Conservation (phyloP, 2,113 vertebrate species). For the Thymallus thymallus region DNA sequence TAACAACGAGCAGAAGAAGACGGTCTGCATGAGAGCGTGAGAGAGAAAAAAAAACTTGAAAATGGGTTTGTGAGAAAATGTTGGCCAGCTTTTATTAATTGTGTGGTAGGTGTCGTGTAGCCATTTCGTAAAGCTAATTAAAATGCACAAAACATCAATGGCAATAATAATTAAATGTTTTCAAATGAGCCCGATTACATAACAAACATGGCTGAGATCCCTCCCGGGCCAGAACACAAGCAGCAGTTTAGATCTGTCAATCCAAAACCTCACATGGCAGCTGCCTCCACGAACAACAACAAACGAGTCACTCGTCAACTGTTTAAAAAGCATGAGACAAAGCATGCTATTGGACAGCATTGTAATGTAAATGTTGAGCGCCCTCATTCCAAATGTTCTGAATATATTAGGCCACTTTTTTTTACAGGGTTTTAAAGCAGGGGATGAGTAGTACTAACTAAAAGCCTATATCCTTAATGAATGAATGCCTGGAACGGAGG, state of each 20-base stretch:
- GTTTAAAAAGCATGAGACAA: too few species aligned
- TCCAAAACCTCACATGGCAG: conserved; percentile 7
- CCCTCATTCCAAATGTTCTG: too few species aligned
- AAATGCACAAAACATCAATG: conserved; percentile 21
- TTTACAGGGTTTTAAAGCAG: too few species aligned
- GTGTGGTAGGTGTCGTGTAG: conserved; percentile 30
- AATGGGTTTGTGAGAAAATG: neutral
- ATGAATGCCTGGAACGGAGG: too few species aligned
- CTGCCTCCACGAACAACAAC: neutral
- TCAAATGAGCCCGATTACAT: conserved; percentile 13
- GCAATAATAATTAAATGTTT: neutral
- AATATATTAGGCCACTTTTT: too few species aligned
- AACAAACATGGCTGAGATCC: conserved; percentile 24
- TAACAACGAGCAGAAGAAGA: conserved; percentile 4
- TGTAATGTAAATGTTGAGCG: too few species aligned
- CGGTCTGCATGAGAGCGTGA: neutral
- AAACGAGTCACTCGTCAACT: too few species aligned
- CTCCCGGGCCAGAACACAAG: neutral
- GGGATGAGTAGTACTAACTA: too few species aligned
- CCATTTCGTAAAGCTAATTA: conserved; percentile 9
- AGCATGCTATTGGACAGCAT: too few species aligned
- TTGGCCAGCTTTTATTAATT: neutral
- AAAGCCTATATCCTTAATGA: too few species aligned
- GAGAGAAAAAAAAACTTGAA: neutral
- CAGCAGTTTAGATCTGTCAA: neutral